Base-by-base conservation (phyloP, 2,797 vertebrate genomes). In the Petrocephalus sullivani region DNA sequence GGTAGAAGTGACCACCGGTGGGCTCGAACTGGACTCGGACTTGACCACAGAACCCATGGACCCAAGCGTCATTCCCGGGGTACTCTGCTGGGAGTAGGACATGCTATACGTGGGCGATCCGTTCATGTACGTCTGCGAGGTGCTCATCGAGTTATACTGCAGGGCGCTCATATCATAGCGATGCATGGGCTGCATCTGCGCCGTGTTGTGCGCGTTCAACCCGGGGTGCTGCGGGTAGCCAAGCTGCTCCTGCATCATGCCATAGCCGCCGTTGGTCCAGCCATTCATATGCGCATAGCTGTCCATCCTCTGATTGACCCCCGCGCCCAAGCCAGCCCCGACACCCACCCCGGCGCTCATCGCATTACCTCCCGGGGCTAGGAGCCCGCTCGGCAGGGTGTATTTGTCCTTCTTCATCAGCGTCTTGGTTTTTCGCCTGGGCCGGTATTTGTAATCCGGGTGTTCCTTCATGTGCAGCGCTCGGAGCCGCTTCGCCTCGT, bases 201-300 rank as follows among this genome's bases (percentile, higher is more conserved):
- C 92, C 71, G 97, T 95, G 95, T 97, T 97, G 96, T 98, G 97
- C 16, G 98, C 97, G 93, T 97, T 98, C 91, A 98, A 95, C 82
- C 97, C 97, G 90, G 98, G 97, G 96, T 98, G 98, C 94, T 99
- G 98, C 89, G 96, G 95, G 95, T 99, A 99, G 92, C 97, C 97
- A 90, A 99, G 96, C 96, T 98, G 98, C 41, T 99, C 98, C 96
- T 99, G 98, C 98, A 99, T 99, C 98, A 99, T 98, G 89, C 98
- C 96, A 95, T 99, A 99, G 90, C 98, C 98, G 53, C 98, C 98
- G 96, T 99, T 99, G 96, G 96, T 97, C 98, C 98, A 99, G 96
- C 98, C 98, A 96, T 99, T 99, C 98, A 99, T 99, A 93, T 99
- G 98, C 87, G 98, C 98, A 85, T 99, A 99, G 92, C 97, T 97